phyloP scores from a whole-genome alignment of 30 jellyfish, hydroid and myxozoan species.

The Hydra vulgaris region DNA sequence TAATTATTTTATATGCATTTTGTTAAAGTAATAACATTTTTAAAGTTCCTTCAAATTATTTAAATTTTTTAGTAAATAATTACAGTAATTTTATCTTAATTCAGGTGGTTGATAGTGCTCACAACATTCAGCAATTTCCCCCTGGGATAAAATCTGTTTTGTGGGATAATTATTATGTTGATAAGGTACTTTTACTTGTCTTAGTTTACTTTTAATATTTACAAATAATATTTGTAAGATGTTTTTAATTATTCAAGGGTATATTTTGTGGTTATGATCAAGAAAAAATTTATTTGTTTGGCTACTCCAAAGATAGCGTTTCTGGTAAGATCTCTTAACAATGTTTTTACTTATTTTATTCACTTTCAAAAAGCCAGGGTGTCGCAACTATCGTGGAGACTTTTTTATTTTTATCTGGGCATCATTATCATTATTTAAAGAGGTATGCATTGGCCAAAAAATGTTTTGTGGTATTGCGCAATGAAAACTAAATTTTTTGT shows the following conservation, averaged over 20 bases:
- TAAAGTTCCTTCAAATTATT: no score
- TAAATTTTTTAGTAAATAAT: no score
- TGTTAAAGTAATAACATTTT: no score
- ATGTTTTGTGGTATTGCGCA: no score
- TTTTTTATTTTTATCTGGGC: no score
- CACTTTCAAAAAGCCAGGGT: no score
- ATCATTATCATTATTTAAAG: no score
- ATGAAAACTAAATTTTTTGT: no score
- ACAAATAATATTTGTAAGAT: not conserved
- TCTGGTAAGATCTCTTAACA: constrained; percentile 30
- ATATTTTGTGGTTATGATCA: constrained; percentile 87
- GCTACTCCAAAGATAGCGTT: constrained; percentile 24
- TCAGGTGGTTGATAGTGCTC: constrained; percentile 40
- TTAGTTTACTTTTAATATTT: not conserved
- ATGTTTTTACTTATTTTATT: no score
- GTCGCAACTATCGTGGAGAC: no score
- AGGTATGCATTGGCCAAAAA: no score
- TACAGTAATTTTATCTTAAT: not conserved
- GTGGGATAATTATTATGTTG: constrained; percentile 83
- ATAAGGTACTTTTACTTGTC: constrained; percentile 26
- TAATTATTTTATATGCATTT: no score
- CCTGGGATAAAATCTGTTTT: constrained; percentile 69
- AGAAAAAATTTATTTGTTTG: constrained; percentile 45
- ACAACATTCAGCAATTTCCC: constrained; percentile 64
- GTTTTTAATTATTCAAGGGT: constrained; percentile 26